Conservation (phyloP, 2,797 vertebrate species). For the Clarias pachynema region DNA sequence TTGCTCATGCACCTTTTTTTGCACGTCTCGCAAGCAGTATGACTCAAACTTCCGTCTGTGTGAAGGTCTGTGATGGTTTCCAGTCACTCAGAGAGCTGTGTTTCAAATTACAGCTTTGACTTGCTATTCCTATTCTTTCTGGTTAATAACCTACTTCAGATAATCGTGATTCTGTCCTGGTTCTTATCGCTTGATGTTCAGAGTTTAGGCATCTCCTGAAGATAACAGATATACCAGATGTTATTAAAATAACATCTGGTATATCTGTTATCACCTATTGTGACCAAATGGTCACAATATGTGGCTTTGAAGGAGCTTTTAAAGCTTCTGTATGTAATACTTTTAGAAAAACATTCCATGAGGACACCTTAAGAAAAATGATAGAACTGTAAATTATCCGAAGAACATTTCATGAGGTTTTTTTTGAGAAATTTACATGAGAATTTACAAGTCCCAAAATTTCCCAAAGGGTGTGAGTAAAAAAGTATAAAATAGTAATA, state of each 20-base stretch:
- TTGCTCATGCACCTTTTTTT: conserved; percentile 39
- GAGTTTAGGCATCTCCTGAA: not conserved
- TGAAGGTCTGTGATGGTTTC: not conserved
- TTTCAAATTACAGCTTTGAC: not conserved
- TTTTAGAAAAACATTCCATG: not conserved
- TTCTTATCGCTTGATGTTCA: not conserved
- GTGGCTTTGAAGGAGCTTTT: not conserved
- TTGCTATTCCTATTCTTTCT: not conserved
- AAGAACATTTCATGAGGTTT: not conserved
- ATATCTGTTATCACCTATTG: too few species aligned
- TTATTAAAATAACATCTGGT: not conserved
- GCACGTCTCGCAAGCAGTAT: conserved; percentile 45
- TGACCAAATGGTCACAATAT: not conserved
- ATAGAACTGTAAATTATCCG: not conserved
- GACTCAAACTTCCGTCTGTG: conserved; percentile 71
- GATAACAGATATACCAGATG: not conserved
- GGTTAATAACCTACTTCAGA: not conserved
- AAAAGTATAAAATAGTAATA: too few species aligned
- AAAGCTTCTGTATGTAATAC: not conserved
- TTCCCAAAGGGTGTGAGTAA: too few species aligned
- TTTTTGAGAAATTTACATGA: too few species aligned
- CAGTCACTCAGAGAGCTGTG: not conserved
- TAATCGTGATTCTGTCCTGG: not conserved
- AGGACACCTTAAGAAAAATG: not conserved
- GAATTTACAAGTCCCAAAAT: too few species aligned